Evolutionary conservation across 1,140 invertebrate genomes (phyloP).

Genomic region (Diachasmimorpha longicaudata): DNA sequence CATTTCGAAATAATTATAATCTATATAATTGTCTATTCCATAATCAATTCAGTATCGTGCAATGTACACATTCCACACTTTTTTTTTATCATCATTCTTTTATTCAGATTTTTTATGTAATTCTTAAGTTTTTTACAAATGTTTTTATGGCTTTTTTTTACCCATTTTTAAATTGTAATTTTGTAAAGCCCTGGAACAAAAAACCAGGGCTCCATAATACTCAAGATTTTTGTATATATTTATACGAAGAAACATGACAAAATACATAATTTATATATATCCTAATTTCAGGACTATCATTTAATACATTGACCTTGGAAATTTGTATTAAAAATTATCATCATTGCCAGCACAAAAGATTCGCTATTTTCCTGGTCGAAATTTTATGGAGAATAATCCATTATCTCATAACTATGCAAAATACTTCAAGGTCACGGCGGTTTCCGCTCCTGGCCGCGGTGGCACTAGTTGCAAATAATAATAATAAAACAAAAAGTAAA

Average conservation of each 20-base stretch:
- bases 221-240: conserved; percentile 62
- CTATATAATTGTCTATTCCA: conserved; percentile 15
- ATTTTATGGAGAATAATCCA: too few species aligned
- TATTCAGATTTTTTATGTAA: conserved; percentile 34
- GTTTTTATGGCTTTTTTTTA: conserved; percentile 41
- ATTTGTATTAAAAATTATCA: conserved; percentile 15
- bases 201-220: conserved; percentile 45
- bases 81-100: conserved; percentile 30
- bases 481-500: too few species aligned
- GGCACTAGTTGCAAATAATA: too few species aligned
- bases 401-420: too few species aligned
- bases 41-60: conserved; percentile 51
- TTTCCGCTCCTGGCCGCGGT: too few species aligned
- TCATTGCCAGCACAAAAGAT: conserved; percentile 1
- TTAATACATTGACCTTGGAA: conserved; percentile 29
- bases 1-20: conserved; percentile 24
- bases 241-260: conserved; percentile 55
- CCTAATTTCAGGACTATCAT: conserved; percentile 31
- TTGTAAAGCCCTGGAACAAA: conserved; percentile 19
- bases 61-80: conserved; percentile 57
- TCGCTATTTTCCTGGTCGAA: conserved; percentile 48
- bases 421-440: too few species aligned
- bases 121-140: conserved; percentile 30
- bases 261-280: conserved; percentile 62
- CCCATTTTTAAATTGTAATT: conserved; percentile 28